phyloP scores from a whole-genome alignment of 1,140 invertebrate species.

The Homalodisca vitripennis region DNA sequence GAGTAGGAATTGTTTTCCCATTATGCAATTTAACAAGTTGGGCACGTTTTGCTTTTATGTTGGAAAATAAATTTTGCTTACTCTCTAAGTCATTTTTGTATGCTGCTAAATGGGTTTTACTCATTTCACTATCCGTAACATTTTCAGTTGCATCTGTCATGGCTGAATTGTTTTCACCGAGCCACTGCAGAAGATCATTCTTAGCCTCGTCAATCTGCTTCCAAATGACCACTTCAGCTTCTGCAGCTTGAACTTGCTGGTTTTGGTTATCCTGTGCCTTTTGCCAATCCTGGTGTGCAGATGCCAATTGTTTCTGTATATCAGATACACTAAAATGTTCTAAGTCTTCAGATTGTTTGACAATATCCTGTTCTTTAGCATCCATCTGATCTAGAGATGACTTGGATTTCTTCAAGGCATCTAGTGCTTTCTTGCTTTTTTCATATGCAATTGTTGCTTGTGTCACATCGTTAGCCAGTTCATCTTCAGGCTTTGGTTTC shows the following conservation, averaged over 20 bases:
- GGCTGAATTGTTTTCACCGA: slow-evolving; percentile 73
- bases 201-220: slow-evolving; percentile 86
- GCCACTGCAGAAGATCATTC: slow-evolving; percentile 79
- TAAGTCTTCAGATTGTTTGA: slow-evolving; percentile 69
- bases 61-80: slow-evolving; percentile 71
- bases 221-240: slow-evolving; percentile 88
- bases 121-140: slow-evolving; percentile 75
- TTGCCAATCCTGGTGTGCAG: slow-evolving; percentile 70
- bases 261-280: slow-evolving; percentile 66
- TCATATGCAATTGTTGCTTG: slow-evolving; percentile 61
- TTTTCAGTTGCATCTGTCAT: slow-evolving; percentile 72
- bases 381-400: slow-evolving; percentile 72
- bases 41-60: slow-evolving; percentile 73
- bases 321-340: slow-evolving; percentile 62
- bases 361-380: slow-evolving; percentile 64
- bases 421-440: slow-evolving; percentile 70
- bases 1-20: slow-evolving; percentile 63
- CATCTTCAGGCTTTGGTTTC: slow-evolving; percentile 54
- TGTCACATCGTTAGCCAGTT: slow-evolving; percentile 63
- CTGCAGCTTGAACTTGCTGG: slow-evolving; percentile 71
- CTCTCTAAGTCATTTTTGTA: slow-evolving; percentile 84
- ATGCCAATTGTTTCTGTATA: slow-evolving; percentile 62
- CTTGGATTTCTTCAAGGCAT: slow-evolving; percentile 72
- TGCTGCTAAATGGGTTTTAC: slow-evolving; percentile 71
- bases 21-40: slow-evolving; percentile 80